Base-by-base conservation (phyloP, 2,888 invertebrate genomes). In the Caenorhabditis sp. region DNA sequence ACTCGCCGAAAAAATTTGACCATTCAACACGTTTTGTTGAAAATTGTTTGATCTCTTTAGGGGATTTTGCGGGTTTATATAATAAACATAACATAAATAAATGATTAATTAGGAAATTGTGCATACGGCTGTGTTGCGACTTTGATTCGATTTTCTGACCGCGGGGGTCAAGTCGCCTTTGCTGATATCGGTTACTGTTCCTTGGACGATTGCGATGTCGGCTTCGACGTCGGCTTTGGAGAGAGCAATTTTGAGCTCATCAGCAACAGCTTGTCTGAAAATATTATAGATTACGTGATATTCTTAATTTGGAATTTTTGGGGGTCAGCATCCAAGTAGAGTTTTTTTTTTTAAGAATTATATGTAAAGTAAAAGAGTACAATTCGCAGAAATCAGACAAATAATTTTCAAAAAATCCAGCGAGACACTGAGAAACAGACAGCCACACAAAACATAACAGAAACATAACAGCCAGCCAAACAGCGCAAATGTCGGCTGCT, bases 221-320 rank as follows among this genome's bases (percentile, higher is more conserved):
- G 91, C 91, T 86, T 93, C 93, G 83, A 91, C 90, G 81, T 93
- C 92, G 20, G 91, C 90, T 84, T 91, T 91, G 23, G 91, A 91
- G 70, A 93, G 88, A 76, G 91, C 90, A 23, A 93, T 89, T 17
- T 92, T 92, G 31, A 93, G 88, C 76, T 92, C 90, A 83, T 91
- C 92, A 0, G 93, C 92, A 14, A 93, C 92, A 58, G 94, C 88
- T 83, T 91, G 68, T 64, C 87, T 87, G 66, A 58, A 72, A 72
- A n/a, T 20, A n/a, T n/a, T n/a, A n/a, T n/a, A n/a, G n/a, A n/a
- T n/a, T n/a, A n/a, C n/a, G n/a, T n/a, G n/a, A n/a, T n/a, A n/a
- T n/a, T n/a, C n/a, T n/a, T n/a, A n/a, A n/a, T n/a, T n/a, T n/a
- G n/a, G n/a, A n/a, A n/a, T n/a, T n/a, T n/a, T n/a, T n/a, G n/a